A percentile compares a stretch with the other conserved stretches of the same genome.
Evolutionary conservation across 2,797 vertebrate genomes (phyloP).

Genomic region (Phoxinus dragarum): DNA sequence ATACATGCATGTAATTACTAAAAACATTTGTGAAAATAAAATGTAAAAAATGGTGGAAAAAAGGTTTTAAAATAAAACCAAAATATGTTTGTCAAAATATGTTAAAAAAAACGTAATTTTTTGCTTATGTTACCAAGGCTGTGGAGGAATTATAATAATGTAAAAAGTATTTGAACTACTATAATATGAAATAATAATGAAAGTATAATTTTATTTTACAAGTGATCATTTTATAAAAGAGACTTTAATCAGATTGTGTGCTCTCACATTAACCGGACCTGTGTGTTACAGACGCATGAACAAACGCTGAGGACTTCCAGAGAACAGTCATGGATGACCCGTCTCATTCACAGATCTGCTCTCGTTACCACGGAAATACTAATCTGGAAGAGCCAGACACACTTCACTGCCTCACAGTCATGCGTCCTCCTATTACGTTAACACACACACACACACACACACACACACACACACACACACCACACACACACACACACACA

Average conservation of each 20-base stretch:
- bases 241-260: neutral
- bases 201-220: neutral
- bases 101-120: neutral
- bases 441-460: conserved; percentile 29
- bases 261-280: neutral
- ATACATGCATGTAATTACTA: no score
- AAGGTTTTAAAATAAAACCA: no score
- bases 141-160: neutral
- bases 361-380: conserved; percentile 33
- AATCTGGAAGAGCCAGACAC: conserved; percentile 30
- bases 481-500: neutral
- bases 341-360: conserved; percentile 16
- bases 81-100: neutral
- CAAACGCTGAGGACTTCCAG: conserved; percentile 14
- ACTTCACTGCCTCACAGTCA: conserved; percentile 30
- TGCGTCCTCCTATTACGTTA: conserved; percentile 1
- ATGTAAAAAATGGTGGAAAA: no score
- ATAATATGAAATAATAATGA: neutral
- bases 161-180: neutral
- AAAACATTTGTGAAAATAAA: no score
- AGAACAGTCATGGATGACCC: conserved; percentile 27
- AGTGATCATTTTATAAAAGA: neutral
- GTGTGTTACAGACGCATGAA: neutral
- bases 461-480: neutral
- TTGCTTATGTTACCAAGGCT: neutral